Evolutionary conservation across 2,113 vertebrate species (phyloP).

Genomic region (Trematocara stigmaticum): DNA sequence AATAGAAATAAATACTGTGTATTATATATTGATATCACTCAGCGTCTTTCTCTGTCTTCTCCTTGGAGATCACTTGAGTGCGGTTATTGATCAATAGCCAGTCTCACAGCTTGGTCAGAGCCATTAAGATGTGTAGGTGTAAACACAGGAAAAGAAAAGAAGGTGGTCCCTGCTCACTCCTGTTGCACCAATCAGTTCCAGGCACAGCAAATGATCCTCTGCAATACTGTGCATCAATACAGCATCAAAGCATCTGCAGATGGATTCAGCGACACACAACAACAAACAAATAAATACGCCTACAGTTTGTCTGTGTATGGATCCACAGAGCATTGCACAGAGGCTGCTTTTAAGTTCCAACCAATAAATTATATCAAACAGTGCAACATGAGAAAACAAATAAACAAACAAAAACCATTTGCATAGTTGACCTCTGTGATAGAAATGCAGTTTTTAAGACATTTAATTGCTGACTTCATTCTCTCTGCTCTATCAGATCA

Average conservation of each 20-base stretch:
- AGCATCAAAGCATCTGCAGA: conserved; percentile 3
- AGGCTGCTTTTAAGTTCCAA: not conserved
- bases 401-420: not conserved
- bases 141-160: not conserved
- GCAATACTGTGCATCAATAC: not conserved
- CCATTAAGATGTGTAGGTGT: not conserved
- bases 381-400: not conserved
- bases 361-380: not conserved
- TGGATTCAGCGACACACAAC: not conserved
- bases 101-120: conserved; percentile 9
- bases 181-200: not conserved
- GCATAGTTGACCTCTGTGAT: not conserved
- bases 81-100: conserved; percentile 32
- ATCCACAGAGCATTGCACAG: not conserved
- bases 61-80: conserved; percentile 1
- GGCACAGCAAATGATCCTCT: not conserved
- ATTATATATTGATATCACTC: not conserved
- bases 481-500: conserved; percentile 12
- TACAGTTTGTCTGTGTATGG: not conserved
- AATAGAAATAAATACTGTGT: not conserved
- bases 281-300: conserved; percentile 4
- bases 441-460: conserved; percentile 9
- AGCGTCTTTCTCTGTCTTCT: not conserved
- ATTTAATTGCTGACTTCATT: conserved; percentile 12
- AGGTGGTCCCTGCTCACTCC: not conserved